A percentile compares a stretch with the other conserved stretches of the same genome.
Evolutionary conservation across 1,140 invertebrate species (phyloP).

Genomic region (Nasonia vitripennis): DNA sequence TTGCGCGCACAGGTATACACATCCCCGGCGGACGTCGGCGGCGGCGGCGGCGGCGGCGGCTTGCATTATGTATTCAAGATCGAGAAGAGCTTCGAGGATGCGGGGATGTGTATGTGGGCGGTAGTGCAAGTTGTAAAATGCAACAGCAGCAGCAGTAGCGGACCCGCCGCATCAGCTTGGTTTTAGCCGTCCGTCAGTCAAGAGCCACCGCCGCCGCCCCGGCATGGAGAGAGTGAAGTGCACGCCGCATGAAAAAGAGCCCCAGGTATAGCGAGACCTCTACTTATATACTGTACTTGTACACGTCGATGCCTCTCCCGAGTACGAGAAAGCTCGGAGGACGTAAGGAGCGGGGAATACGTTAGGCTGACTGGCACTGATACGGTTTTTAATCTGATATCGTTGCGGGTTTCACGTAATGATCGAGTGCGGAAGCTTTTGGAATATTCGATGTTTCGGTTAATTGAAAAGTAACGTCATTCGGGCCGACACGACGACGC

Average conservation of each 20-base stretch:
- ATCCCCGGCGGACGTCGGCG: neutral
- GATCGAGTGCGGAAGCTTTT: too few species aligned
- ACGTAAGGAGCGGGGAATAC: neutral
- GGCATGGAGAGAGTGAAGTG: neutral
- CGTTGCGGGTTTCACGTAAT: too few species aligned
- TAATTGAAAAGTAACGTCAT: neutral
- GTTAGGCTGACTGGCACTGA: neutral
- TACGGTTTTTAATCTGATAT: too few species aligned
- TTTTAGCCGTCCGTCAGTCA: slow-evolving; percentile 39
- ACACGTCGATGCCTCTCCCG: neutral
- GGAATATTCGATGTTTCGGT: too few species aligned
- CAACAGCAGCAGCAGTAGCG: neutral
- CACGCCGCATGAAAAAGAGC: slow-evolving; percentile 7
- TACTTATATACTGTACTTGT: neutral
- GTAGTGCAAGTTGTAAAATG: slow-evolving; percentile 35
- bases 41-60: neutral
- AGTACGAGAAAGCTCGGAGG: neutral
- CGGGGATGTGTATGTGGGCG: neutral
- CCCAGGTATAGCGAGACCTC: neutral
- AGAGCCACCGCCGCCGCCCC: neutral
- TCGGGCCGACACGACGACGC: too few species aligned
- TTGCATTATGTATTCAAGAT: slow-evolving; percentile 47
- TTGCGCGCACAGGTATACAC: neutral
- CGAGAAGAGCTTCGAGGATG: slow-evolving; percentile 27
- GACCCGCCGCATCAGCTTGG: slow-evolving; percentile 3